Evolutionary conservation across 2,113 vertebrate species (phyloP).

Genomic region (Speoplatyrhinus poulsoni): DNA sequence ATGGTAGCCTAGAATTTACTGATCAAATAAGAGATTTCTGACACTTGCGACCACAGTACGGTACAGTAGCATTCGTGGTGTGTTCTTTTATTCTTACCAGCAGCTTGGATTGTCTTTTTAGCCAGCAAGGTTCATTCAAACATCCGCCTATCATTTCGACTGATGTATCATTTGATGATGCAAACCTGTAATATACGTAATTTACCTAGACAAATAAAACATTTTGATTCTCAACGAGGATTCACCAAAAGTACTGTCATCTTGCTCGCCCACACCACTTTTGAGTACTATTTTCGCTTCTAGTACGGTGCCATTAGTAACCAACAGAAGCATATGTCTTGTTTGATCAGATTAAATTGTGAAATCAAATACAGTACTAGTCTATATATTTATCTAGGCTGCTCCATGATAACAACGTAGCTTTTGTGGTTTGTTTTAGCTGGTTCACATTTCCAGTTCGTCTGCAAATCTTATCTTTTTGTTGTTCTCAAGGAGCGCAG

Average conservation of each 20-base stretch:
- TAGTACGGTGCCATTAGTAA: background rate
- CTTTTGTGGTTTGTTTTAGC: background rate
- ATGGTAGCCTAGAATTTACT: background rate
- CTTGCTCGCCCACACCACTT: background rate
- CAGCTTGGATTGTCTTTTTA: conserved; percentile 25
- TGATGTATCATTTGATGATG: background rate
- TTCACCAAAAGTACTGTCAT: background rate
- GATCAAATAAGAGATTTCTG: background rate
- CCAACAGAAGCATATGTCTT: too few relatives aligned
- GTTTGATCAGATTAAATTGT: background rate
- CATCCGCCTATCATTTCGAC: background rate
- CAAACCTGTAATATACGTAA: background rate
- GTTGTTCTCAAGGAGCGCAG: conserved; percentile 74
- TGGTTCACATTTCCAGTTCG: conserved; percentile 2
- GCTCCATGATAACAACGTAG: background rate
- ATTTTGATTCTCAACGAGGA: background rate
- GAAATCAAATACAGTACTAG: background rate
- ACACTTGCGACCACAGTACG: background rate
- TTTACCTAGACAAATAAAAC: background rate
- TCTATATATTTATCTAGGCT: background rate
- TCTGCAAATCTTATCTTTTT: conserved; percentile 71
- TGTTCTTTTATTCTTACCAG: conserved; percentile 10
- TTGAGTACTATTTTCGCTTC: background rate
- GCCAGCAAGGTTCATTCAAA: conserved; percentile 22
- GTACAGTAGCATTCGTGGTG: conserved; percentile 13